Evolutionary conservation across 2,888 invertebrate genomes (phyloP).

Genomic region (Amphipoea oculea): DNA sequence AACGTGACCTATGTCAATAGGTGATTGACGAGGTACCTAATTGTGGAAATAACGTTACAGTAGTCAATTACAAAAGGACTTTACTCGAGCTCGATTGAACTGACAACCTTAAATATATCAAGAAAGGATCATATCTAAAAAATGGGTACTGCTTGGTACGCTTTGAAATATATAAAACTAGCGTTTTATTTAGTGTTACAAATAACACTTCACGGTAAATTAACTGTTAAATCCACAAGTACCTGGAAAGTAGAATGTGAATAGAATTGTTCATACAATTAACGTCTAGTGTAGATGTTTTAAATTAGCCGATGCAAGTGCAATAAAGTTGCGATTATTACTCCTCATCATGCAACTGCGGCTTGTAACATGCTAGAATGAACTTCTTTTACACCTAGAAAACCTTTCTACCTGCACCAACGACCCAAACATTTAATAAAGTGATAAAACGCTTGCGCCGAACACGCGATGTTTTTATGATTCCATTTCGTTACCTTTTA

Average conservation of each 20-base stretch:
- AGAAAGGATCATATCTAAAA: background rate
- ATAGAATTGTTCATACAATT: slow-evolving; percentile 48
- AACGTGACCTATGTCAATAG: background rate
- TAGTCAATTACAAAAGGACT: background rate
- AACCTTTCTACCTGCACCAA: slow-evolving; percentile 72
- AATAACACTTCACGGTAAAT: slow-evolving; percentile 7
- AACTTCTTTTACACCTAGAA: slow-evolving; percentile 72
- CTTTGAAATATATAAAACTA: background rate
- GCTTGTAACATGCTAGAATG: slow-evolving; percentile 67
- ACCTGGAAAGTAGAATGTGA: slow-evolving; percentile 19
- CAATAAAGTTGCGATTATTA: slow-evolving; percentile 71
- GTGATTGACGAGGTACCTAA: background rate
- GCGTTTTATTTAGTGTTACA: background rate
- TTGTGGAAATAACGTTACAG: background rate
- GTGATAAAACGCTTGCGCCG: slow-evolving; percentile 82
- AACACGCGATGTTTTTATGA: slow-evolving; percentile 84
- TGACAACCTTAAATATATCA: background rate
- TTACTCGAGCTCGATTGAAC: background rate
- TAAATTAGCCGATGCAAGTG: slow-evolving; percentile 63
- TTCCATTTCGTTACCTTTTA: slow-evolving; percentile 77
- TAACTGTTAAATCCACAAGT: slow-evolving; percentile 17
- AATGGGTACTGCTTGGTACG: background rate
- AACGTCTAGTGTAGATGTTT: slow-evolving; percentile 62
- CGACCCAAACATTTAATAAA: slow-evolving; percentile 84
- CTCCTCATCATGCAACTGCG: slow-evolving; percentile 70